Conservation (phyloP, 2,113 vertebrate species). For the Coreoperca whiteheadi region DNA sequence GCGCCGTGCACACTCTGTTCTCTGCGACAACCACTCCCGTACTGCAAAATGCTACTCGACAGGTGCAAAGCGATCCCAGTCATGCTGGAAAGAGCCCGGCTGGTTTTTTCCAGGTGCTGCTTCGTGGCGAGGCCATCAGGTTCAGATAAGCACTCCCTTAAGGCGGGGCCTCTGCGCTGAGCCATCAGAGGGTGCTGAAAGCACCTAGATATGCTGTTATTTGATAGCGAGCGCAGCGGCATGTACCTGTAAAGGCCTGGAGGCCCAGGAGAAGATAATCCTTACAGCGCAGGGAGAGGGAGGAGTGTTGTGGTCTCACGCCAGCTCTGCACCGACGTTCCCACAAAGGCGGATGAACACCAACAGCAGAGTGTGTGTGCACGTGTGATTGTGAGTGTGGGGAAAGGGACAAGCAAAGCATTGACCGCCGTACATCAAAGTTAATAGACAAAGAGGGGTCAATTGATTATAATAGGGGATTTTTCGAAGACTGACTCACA, state of each 20-base stretch:
- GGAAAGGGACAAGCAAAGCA: constrained; percentile 2
- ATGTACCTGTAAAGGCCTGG: constrained; percentile 38
- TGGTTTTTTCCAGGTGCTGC: constrained; percentile 72
- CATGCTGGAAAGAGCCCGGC: constrained; percentile 35
- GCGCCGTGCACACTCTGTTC: constrained; percentile 31
- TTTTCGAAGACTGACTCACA: background rate
- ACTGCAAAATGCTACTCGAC: constrained; percentile 47
- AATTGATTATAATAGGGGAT: background rate
- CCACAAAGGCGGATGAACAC: constrained; percentile 8
- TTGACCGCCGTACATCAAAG: background rate
- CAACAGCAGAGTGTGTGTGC: constrained; percentile 11
- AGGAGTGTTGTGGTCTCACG: constrained; percentile 19
- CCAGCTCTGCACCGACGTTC: constrained; percentile 4
- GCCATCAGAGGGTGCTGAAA: constrained; percentile 45
- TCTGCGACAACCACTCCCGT: constrained; percentile 29
- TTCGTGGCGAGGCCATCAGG: constrained; percentile 22
- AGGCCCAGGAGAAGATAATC: constrained; percentile 21
- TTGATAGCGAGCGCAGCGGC: background rate
- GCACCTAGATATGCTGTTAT: constrained; percentile 26
- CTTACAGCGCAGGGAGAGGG: background rate
- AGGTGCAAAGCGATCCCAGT: constrained; percentile 57
- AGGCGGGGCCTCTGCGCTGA: constrained; percentile 26
- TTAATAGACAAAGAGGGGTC: background rate
- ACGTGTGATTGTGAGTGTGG: background rate
- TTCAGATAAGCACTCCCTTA: constrained; percentile 38